These are phyloP conservation scores for Polydrusus tereticollis DNA, from an alignment of 2,888 invertebrate genomes.

Conservation along the genomic window DNA sequence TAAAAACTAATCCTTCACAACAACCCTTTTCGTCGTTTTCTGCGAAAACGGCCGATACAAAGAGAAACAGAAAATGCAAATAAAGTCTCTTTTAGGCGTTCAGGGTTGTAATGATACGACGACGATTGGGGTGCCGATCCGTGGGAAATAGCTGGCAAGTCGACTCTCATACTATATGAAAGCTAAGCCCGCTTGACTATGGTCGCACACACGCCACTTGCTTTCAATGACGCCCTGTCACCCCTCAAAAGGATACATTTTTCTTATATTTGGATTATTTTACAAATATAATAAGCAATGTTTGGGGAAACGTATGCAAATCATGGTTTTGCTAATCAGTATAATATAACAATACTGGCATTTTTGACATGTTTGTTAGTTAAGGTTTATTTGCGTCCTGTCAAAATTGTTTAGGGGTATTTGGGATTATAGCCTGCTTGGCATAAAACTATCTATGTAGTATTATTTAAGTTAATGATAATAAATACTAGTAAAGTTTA, in stretches of 20 bases:
- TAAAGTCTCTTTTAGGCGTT: conserved; percentile 54
- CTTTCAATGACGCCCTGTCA: conserved; percentile 30
- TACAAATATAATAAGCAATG: neutral
- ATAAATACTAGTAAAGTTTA: too few relatives aligned
- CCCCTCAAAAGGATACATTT: conserved; percentile 19
- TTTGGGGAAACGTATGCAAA: neutral
- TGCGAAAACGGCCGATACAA: conserved; percentile 45
- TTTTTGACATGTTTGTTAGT: too few relatives aligned
- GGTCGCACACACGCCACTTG: conserved; percentile 55
- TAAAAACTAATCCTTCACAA: conserved; percentile 23
- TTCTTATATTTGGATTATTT: conserved; percentile 20
- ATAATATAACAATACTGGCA: too few relatives aligned
- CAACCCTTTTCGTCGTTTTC: conserved; percentile 37
- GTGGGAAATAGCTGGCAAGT: conserved; percentile 65
- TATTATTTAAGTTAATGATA: too few relatives aligned
- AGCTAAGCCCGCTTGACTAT: conserved; percentile 51
- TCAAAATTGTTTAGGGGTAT: too few relatives aligned
- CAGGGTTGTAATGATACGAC: conserved; percentile 63
- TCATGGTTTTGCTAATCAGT: neutral
- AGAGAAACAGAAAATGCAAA: conserved; percentile 58
- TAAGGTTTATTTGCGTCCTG: too few relatives aligned
- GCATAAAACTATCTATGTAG: too few relatives aligned
- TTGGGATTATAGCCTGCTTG: too few relatives aligned
- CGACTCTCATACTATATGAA: conserved; percentile 63
- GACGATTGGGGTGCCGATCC: conserved; percentile 64